A percentile compares a stretch with the other conserved stretches of the same genome.
Conservation (phyloP, 2,888 invertebrate species). For the Amphipyra berbera region DNA sequence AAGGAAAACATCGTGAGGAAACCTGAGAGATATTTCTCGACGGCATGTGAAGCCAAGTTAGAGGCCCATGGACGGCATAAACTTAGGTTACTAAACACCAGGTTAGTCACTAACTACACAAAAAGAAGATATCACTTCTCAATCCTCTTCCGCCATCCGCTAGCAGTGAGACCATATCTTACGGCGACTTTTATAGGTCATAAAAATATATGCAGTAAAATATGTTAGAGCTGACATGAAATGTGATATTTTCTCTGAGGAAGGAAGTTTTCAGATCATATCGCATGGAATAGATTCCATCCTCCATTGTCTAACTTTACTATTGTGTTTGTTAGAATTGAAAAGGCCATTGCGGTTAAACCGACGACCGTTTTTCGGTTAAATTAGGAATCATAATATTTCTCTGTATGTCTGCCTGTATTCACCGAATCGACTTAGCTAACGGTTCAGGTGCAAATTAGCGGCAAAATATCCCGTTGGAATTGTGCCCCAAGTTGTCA, state of each 20-base stretch:
- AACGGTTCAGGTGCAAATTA: too few species aligned
- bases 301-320: background rate
- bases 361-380: background rate
- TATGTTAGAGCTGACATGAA: constrained; percentile 52
- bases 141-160: constrained; percentile 15
- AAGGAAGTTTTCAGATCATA: constrained; percentile 15
- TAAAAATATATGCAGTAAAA: constrained; percentile 56
- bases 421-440: too few species aligned
- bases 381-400: background rate
- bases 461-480: too few species aligned
- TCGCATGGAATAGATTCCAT: constrained; percentile 4
- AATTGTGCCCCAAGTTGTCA: too few species aligned
- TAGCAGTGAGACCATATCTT: constrained; percentile 35
- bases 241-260: constrained; percentile 42
- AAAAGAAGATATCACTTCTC: too few species aligned
- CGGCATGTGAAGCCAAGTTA: too few species aligned
- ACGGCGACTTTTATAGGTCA: constrained; percentile 57
- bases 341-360: background rate
- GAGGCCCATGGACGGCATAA: too few species aligned
- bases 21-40: too few species aligned
- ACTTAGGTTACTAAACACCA: too few species aligned
- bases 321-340: background rate
- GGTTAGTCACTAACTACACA: too few species aligned
- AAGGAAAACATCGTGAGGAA: too few species aligned
- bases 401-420: too few species aligned